These are phyloP conservation scores for Daubentonia madagascariensis DNA, from an alignment of 2,113 vertebrate species.

Conservation along the genomic window DNA sequence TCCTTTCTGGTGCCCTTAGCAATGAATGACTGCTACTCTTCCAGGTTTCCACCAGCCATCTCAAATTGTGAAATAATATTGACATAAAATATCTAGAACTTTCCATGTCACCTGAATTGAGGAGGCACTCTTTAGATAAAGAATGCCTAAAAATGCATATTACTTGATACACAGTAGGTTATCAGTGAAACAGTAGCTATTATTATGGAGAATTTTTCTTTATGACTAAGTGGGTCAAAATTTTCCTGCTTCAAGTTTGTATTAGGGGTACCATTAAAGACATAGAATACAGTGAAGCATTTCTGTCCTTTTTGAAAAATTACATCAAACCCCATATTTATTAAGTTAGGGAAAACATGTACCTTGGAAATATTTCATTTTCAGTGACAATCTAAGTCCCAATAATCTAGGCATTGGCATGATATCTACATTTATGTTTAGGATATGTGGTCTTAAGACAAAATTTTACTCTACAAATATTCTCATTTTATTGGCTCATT, in stretches of 20 bases:
- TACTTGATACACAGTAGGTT: not conserved
- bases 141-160: not conserved
- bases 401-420: not conserved
- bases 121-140: not conserved
- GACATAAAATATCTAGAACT: not conserved
- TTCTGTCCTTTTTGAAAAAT: not conserved
- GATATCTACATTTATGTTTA: not conserved
- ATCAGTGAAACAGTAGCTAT: not conserved
- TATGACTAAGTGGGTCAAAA: not conserved
- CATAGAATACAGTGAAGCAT: not conserved
- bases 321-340: not conserved
- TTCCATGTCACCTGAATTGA: not conserved
- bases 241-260: not conserved
- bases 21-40: no score
- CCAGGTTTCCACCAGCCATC: not conserved
- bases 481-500: not conserved
- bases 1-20: no score
- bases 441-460: not conserved
- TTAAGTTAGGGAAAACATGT: not conserved
- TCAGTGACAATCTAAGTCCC: not conserved
- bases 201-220: not conserved
- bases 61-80: not conserved
- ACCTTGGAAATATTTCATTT: not conserved
- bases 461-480: not conserved
- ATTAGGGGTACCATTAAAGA: not conserved